A percentile compares a stretch with the other conserved stretches of the same genome.
phyloP scores from a whole-genome alignment of 2,113 vertebrate genomes.

The Eubucco bourcierii region DNA sequence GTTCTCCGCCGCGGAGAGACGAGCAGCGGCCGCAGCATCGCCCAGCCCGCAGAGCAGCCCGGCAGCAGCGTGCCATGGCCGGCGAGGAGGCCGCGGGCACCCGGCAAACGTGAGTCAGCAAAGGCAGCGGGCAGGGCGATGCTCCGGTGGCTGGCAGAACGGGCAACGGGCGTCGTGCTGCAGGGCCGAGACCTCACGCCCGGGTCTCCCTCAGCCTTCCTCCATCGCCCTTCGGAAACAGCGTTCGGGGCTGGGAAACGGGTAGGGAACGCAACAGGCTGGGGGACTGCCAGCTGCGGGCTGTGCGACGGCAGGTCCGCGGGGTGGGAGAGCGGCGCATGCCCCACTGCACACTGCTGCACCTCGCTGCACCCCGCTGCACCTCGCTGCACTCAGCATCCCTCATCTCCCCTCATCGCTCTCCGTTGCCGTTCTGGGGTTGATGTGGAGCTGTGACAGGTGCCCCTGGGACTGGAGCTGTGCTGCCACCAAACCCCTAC shows the following conservation, averaged over 20 bases:
- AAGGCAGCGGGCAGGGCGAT: background rate
- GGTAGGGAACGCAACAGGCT: background rate
- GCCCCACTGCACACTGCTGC: fast-evolving
- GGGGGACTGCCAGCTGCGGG: background rate
- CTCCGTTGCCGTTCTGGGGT: fast-evolving
- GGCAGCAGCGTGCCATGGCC: background rate
- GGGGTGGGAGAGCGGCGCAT: background rate
- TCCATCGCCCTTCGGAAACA: background rate
- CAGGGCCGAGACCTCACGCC: background rate
- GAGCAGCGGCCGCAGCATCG: background rate
- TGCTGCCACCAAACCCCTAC: background rate
- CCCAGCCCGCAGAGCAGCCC: background rate
- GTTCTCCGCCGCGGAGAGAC: background rate
- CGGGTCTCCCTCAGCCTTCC: background rate
- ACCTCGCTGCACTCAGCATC: fast-evolving
- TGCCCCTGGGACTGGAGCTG: background rate
- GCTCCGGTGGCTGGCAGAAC: background rate
- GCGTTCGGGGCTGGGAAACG: background rate
- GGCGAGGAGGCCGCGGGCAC: background rate
- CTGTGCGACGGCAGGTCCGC: background rate
- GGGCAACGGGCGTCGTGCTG: background rate
- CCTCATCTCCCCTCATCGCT: fast-evolving
- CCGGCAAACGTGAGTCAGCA: constrained; percentile 38
- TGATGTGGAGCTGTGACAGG: background rate
- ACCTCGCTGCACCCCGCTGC: fast-evolving